These are phyloP conservation scores for Neodon shergylaensis DNA, from an alignment of 2,113 vertebrate species.

Conservation along the genomic window DNA sequence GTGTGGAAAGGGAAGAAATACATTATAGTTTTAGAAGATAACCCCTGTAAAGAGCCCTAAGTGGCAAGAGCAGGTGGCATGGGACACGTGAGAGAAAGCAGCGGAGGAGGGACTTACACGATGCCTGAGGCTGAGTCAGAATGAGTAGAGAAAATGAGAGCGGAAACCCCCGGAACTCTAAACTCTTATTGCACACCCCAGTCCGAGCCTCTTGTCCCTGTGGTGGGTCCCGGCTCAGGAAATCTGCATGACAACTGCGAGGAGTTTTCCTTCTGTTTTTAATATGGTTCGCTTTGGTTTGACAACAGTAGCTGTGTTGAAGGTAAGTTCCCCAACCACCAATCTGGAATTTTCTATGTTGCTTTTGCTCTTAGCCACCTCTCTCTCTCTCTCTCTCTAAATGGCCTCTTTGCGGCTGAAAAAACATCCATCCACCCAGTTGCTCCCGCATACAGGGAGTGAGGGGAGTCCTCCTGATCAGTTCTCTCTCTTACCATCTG, in stretches of 20 bases:
- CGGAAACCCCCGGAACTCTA: not conserved
- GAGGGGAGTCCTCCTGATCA: no score
- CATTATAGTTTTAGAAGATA: not conserved
- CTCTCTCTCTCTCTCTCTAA: no score
- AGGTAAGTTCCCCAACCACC: not conserved
- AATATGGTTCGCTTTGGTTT: not conserved
- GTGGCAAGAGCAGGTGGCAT: not conserved
- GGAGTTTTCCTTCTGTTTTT: not conserved
- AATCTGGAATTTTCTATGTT: not conserved
- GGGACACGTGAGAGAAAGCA: not conserved
- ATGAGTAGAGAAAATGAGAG: not conserved
- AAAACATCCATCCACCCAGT: no score
- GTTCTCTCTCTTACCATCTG: no score
- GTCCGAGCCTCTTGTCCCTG: not conserved
- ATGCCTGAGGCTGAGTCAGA: not conserved
- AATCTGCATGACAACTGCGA: not conserved
- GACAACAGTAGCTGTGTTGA: not conserved
- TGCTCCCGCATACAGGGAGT: no score
- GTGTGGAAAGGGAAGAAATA: not conserved
- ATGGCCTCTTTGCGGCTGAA: no score
- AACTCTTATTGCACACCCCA: not conserved
- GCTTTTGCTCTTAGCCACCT: not conserved
- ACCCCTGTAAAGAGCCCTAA: not conserved
- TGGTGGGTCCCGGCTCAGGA: not conserved
- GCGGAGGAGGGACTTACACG: not conserved